A percentile compares a stretch with the other conserved stretches of the same genome.
phyloP scores from a whole-genome alignment of 2,888 invertebrate genomes.

The Lacanobia oleracea region DNA sequence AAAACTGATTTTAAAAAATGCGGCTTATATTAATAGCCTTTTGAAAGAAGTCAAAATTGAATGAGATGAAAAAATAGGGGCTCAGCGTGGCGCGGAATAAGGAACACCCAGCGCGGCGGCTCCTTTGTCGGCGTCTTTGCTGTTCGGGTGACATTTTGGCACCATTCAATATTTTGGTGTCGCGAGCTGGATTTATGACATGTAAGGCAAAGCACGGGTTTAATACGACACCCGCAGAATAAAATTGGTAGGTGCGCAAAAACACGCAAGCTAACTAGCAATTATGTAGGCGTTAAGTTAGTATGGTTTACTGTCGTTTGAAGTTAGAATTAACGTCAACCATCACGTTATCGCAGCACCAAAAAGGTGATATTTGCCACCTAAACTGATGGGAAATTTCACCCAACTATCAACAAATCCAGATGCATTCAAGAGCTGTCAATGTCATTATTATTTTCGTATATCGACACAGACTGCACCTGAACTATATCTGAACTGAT shows the following conservation, averaged over 20 bases:
- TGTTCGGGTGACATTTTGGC: slow-evolving; percentile 89
- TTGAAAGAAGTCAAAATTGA: slow-evolving; percentile 91
- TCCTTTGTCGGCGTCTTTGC: slow-evolving; percentile 88
- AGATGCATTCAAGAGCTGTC: neutral
- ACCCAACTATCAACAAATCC: neutral
- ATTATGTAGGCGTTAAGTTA: slow-evolving; percentile 13
- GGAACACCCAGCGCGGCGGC: slow-evolving; percentile 89
- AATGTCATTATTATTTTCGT: neutral
- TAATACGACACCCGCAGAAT: slow-evolving; percentile 68
- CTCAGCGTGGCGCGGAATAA: slow-evolving; percentile 84
- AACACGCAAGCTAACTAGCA: slow-evolving; percentile 51
- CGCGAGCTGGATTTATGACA: slow-evolving; percentile 89
- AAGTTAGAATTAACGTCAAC: neutral
- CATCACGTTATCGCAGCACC: neutral
- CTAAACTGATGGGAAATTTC: too few species aligned
- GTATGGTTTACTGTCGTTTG: neutral
- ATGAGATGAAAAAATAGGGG: slow-evolving; percentile 90
- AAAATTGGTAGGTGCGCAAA: slow-evolving; percentile 60
- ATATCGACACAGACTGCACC: neutral
- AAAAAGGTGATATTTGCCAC: too few species aligned
- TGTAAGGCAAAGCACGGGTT: slow-evolving; percentile 82
- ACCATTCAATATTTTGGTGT: slow-evolving; percentile 90
- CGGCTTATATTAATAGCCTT: slow-evolving; percentile 90
- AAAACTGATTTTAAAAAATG: slow-evolving; percentile 89
- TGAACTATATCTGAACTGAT: neutral